Evolutionary conservation across 2,888 invertebrate genomes (phyloP), one percentile per base, ranked within the genome.

Genomic region (Drosophila robusta): DNA sequence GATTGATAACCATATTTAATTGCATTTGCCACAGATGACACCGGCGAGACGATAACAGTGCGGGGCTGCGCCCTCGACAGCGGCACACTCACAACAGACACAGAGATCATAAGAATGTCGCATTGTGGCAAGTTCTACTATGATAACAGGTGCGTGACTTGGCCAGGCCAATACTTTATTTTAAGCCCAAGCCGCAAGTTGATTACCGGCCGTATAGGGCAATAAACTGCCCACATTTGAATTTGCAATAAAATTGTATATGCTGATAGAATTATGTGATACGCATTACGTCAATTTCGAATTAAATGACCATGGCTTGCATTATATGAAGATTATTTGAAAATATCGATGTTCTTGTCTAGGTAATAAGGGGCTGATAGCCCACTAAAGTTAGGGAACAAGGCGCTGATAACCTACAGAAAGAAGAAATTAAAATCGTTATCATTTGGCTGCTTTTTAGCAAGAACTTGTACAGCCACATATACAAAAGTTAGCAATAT

Each of bases 71-170:
- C 98, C 0, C 93, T 98, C 83, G 99, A 99, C 93, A 98, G 98
- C 78, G 98, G 99, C 2, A 98, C 98, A 0, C 94, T 97, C 50
- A 99, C 98, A 57, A 98, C 98, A 0, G 98, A 99, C 92, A 98
- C 98, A 0, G 99, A 99, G 93, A 96, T 99, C 68, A 97, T 98
- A 54, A 94, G 99, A 77, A 98, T 98, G 96, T 98, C 98, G n/a
- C 98, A 99, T 92, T 99, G 99, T 91, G 99, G 99, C 32, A 95
- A 97, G 79, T 98, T 99, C 93, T 96, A 96, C 91, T 98, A 97
- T 90, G 95, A 97, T 84, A 95, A 95, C 80, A 95, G 96, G 96
- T 97, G 91, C 92, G 92, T 82, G 4, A 24, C 4, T 24, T 29
- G 3, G 1, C 5, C 22, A 14, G 18, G 39, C 16, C 38, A 8